Percentiles rank a stretch among this genome's conserved stretches.
Conservation (phyloP, 92 coral and sea anemone species). For the Pocillopora grandis region DNA sequence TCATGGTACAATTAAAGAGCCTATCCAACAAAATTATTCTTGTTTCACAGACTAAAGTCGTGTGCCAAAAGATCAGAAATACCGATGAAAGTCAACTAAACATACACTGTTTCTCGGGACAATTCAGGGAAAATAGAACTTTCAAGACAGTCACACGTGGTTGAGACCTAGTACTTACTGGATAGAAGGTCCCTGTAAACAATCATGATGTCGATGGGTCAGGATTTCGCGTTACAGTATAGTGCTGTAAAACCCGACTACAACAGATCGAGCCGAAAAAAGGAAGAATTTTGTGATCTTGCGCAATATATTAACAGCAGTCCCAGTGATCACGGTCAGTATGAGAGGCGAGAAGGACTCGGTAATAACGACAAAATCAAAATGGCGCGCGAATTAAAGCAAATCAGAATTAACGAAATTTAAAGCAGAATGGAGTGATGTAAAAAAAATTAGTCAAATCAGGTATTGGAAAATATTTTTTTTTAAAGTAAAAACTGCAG, state of each 20-base stretch:
- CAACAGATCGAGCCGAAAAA: background rate
- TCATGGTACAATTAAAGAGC: no score
- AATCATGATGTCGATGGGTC: slow-evolving; percentile 35
- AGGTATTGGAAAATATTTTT: background rate
- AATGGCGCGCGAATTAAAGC: slow-evolving; percentile 24
- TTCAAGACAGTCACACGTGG: background rate
- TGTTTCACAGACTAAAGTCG: no score
- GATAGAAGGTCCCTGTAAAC: slow-evolving; percentile 21
- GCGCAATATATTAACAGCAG: slow-evolving; percentile 14
- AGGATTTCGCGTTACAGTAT: background rate
- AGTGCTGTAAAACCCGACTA: no score
- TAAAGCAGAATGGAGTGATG: background rate
- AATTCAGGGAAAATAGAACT: background rate
- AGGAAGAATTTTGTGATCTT: background rate
- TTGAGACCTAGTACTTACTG: slow-evolving; percentile 14
- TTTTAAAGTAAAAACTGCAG: background rate
- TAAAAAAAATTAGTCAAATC: background rate
- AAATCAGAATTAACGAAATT: background rate
- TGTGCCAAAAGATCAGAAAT: no score
- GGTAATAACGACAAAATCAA: slow-evolving; percentile 6
- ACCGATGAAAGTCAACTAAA: background rate
- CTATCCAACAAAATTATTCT: no score
- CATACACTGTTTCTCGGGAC: background rate
- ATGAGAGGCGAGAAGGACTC: background rate
- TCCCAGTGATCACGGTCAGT: slow-evolving; percentile 26